A percentile compares a stretch with the other conserved stretches of the same genome.
phyloP scores from a whole-genome alignment of 2,797 vertebrate species.

The Molossus alvarezi region DNA sequence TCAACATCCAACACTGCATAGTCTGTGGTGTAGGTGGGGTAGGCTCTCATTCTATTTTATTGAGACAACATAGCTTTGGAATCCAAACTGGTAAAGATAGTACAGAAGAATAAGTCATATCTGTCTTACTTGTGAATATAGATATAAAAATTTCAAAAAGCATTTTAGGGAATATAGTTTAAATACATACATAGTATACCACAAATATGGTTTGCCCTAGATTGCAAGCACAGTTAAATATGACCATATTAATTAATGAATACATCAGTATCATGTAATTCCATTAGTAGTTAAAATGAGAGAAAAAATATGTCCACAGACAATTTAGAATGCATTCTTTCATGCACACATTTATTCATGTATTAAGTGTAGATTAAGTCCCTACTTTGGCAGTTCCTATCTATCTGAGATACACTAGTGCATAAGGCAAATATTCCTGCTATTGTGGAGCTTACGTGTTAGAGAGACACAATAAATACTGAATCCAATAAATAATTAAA shows the following conservation, averaged over 20 bases:
- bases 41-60: neutral
- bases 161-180: neutral
- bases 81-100: neutral
- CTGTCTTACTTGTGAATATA: neutral
- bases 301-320: neutral
- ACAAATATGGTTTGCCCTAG: neutral
- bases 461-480: neutral
- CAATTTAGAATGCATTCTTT: neutral
- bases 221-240: slow-evolving; percentile 22
- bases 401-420: neutral
- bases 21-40: neutral
- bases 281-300: neutral
- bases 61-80: neutral
- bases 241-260: neutral
- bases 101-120: neutral
- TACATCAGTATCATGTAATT: neutral
- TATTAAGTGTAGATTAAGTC: neutral
- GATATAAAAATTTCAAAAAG: neutral
- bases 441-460: neutral
- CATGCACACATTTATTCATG: neutral
- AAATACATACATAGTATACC: neutral
- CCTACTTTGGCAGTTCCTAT: neutral
- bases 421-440: neutral
- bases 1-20: neutral
- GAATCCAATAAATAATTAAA: neutral